Evolutionary conservation across 2,113 vertebrate genomes (phyloP), one percentile per base, ranked within the genome.

Genomic region (Puffinus mauretanicus): DNA sequence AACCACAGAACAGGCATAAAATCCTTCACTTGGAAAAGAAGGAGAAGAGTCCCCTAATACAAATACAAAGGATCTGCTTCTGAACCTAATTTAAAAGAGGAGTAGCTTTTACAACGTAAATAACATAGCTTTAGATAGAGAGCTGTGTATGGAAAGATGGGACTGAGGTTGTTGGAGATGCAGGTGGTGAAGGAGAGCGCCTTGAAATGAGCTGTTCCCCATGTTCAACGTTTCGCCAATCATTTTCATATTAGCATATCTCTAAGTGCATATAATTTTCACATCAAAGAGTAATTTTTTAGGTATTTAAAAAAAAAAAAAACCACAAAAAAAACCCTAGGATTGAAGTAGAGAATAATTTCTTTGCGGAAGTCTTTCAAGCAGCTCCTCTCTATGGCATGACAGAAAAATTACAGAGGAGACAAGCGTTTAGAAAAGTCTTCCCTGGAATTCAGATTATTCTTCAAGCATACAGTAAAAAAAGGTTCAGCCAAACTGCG

Each of bases 221-320:
- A 40, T 62, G 80, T 93, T 94, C 96, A 87, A 44, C 22, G 3
- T 82, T 94, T 82, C 95, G 94, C 96, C 90, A 97, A 97, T 97
- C 95, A 94, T 97, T 97, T 97, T 94, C 73, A 20, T 95, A 97
- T 98, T 98, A 97, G 95, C 98, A 98, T 98, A 97, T 98, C 96
- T 97, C 95, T 97, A 97, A 98, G 96, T 98, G 97, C 96, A 90
- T 97, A 93, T 98, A 98, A 98, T 98, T 98, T 98, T 98, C 98
- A 98, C 97, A 98, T 98, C 98, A 98, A 98, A 98, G 97, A 93
- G 84, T 94, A 91, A 93, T 96, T 97, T 98, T 97, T 97, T 60
- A 69, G 62, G 62, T 88, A 76, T 91, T 94, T 3, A 55, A 71
- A 94, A 92, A 85, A 71, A 85, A 71, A 81, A 66, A 27, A 29